Base-by-base conservation (phyloP, 2,888 invertebrate species). In the Drosophila kanekoi region DNA sequence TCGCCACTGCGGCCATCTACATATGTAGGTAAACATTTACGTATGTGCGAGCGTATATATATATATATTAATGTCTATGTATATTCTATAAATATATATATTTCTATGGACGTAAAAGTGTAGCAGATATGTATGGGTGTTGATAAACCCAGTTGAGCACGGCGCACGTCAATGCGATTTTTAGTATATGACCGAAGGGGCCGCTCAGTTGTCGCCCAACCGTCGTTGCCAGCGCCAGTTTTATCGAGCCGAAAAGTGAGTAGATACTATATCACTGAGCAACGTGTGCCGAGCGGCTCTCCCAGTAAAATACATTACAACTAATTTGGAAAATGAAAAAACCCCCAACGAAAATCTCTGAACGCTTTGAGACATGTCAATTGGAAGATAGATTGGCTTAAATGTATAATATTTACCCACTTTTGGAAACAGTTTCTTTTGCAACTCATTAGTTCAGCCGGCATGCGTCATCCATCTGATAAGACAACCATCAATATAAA, bases 171-270 rank as follows among this genome's bases (percentile, higher is more conserved):
- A 83, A 80, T 60, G 53, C 35, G 62, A 65, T 71, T 64, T 53
- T 64, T 52, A 16, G 64, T 61, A 43, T 40, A 28, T 47, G 49
- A 43, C 28, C 45, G 38, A 58, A 57, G 40, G 38, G 49, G 40
- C 54, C 48, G 45, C 59, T 88, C 80, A 83, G 89, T 83, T 76
- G 66, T 68, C 54, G 70, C 70, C 58, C 71, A 70, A 80, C 81
- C 77, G 77, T 72, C 83, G 72, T 67, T 64, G 70, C 57, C 48
- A 43, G 64, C 76, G 80, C 68, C 61, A 71, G 70, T 67, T 45
- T 23, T 60, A 68, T 65, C 52, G 54, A 73, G 53, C 62, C 57
- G 60, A 43, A 60, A 64, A 56, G 71, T 85, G 66, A 85, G 88
- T 87, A 68, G 5, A 59, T 20, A n/a, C n/a, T n/a, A 63, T 35